A percentile compares a stretch with the other conserved stretches of the same genome.
Evolutionary conservation across 2,113 vertebrate species (phyloP).

Genomic region (Okapia johnstoni): DNA sequence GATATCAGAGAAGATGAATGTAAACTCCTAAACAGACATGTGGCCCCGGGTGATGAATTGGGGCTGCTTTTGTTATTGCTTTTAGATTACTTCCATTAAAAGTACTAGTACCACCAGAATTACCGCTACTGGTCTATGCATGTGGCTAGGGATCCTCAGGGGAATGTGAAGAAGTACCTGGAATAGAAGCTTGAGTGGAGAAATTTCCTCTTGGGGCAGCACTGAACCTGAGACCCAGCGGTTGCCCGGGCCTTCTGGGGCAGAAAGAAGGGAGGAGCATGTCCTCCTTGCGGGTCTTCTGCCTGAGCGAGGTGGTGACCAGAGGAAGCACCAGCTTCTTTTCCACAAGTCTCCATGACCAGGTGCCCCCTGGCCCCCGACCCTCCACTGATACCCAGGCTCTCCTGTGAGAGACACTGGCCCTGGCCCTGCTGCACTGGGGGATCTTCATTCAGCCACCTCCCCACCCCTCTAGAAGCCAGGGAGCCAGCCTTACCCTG

Average conservation of each 20-base stretch:
- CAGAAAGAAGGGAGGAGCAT: neutral
- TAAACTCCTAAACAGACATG: accelerated
- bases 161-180: neutral
- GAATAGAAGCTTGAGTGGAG: neutral
- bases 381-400: neutral
- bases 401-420: neutral
- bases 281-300: neutral
- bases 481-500: neutral
- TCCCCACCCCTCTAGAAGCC: neutral
- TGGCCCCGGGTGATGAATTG: accelerated
- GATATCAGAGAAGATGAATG: neutral
- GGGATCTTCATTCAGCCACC: neutral
- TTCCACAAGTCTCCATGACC: neutral
- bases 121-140: accelerated
- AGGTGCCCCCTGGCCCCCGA: accelerated
- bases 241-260: neutral
- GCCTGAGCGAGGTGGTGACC: accelerated
- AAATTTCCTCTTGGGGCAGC: neutral
- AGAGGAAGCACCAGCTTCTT: neutral
- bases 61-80: neutral
- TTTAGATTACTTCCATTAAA: accelerated
- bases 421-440: no score
- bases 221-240: neutral
- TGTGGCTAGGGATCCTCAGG: no score
- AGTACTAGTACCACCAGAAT: accelerated